Evolutionary conservation across 2,113 vertebrate genomes (phyloP).

Genomic region (Ancistrus triradiatus): DNA sequence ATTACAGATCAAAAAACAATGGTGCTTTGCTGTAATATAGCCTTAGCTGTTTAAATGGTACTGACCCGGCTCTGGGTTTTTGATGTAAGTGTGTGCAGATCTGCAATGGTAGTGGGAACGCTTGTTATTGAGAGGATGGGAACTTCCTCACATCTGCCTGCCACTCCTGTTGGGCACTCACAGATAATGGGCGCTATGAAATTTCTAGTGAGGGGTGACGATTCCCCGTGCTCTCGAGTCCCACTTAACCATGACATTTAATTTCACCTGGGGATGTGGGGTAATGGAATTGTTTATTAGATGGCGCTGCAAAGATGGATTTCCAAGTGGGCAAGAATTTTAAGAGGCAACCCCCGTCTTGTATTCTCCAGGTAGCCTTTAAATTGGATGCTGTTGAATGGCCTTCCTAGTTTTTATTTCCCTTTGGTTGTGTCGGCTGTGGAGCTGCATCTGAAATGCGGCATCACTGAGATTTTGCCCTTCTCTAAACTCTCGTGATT

Average conservation of each 20-base stretch:
- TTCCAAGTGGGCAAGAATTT: conserved; percentile 46
- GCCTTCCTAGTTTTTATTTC: conserved; percentile 46
- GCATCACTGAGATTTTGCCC: conserved; percentile 51
- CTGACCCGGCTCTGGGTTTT: background rate
- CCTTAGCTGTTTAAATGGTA: conserved; percentile 25
- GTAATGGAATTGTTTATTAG: conserved; percentile 53
- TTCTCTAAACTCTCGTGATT: conserved; percentile 34
- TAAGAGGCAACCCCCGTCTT: conserved; percentile 36
- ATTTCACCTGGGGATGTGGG: conserved; percentile 53
- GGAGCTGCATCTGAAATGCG: conserved; percentile 49
- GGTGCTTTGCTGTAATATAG: no score
- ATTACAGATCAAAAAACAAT: no score
- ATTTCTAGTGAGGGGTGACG: conserved; percentile 35
- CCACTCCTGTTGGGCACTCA: conserved; percentile 23
- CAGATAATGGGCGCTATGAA: conserved; percentile 46
- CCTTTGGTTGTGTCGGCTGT: conserved; percentile 50
- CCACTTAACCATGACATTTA: conserved; percentile 56
- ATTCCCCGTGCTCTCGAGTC: conserved; percentile 38
- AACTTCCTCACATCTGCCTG: conserved; percentile 30
- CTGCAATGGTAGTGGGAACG: conserved; percentile 8
- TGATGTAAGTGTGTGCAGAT: conserved; percentile 14
- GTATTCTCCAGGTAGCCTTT: conserved; percentile 51
- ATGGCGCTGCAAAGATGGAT: conserved; percentile 50
- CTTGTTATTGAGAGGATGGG: conserved; percentile 36
- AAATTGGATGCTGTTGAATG: conserved; percentile 55